Conservation (phyloP, 2,888 invertebrate genomes). For the Plusia festucae region DNA sequence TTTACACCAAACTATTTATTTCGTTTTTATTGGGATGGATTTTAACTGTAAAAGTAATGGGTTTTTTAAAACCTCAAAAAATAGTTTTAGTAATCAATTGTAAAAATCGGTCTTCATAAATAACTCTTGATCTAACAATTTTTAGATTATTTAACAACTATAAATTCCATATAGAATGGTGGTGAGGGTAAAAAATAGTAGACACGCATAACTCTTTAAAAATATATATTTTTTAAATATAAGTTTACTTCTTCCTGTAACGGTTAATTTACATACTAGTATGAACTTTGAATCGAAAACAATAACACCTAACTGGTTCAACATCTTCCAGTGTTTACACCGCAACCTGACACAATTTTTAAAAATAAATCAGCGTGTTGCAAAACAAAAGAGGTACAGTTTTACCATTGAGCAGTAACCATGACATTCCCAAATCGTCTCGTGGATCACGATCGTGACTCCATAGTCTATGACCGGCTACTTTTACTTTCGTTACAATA, state of each 20-base stretch:
- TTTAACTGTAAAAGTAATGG: no score
- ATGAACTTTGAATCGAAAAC: conserved; percentile 34
- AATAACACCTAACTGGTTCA: conserved; percentile 49
- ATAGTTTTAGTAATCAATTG: no score
- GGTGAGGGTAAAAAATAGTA: no score
- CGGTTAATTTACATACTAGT: conserved; percentile 19
- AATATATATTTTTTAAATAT: conserved; percentile 24
- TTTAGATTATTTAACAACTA: no score
- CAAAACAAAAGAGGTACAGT: conserved; percentile 70
- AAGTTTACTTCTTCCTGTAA: conserved; percentile 42
- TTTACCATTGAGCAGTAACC: conserved; percentile 73
- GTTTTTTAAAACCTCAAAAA: no score
- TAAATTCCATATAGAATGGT: no score
- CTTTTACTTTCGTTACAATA: conserved; percentile 86
- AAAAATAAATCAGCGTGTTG: conserved; percentile 67
- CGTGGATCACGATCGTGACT: conserved; percentile 83
- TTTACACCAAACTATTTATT: no score
- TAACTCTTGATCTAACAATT: no score
- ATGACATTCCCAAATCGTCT: conserved; percentile 88
- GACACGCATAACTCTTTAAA: conserved; percentile 21
- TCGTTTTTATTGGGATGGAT: no score
- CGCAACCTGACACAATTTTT: conserved; percentile 44
- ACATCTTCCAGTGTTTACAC: conserved; percentile 68
- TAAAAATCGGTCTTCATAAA: no score
- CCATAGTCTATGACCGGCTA: conserved; percentile 69